Percentiles rank a stretch among this genome's conserved stretches.
Evolutionary conservation across 1,140 invertebrate species (phyloP).

Genomic region (Samia ricini): DNA sequence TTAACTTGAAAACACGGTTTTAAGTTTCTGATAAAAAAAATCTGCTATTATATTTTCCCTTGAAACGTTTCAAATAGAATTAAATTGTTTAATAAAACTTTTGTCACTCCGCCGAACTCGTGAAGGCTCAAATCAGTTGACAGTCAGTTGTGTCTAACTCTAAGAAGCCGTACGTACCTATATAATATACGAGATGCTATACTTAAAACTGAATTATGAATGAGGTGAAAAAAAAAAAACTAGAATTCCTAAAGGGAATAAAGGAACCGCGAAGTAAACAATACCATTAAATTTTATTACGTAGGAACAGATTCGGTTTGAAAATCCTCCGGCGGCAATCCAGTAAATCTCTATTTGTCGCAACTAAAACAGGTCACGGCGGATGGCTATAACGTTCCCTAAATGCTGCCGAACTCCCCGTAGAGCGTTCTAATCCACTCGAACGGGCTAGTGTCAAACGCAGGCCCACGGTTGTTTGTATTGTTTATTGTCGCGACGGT

Average conservation of each 20-base stretch:
- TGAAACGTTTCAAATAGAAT: slow-evolving; percentile 56
- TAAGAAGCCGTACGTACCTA: slow-evolving; percentile 13
- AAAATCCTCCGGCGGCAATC: slow-evolving; percentile 62
- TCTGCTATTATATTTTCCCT: too few relatives aligned
- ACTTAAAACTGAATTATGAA: neutral
- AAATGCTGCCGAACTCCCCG: slow-evolving; percentile 73
- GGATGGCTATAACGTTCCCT: slow-evolving; percentile 73
- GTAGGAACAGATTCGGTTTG: slow-evolving; percentile 49
- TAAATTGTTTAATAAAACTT: slow-evolving; percentile 63
- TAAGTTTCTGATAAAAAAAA: too few relatives aligned
- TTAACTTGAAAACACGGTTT: too few relatives aligned
- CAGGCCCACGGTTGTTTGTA: slow-evolving; percentile 73
- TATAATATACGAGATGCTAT: too few relatives aligned
- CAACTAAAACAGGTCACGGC: slow-evolving; percentile 76
- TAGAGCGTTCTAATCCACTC: slow-evolving; percentile 73
- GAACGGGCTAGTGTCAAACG: slow-evolving; percentile 75
- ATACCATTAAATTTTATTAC: slow-evolving; percentile 73
- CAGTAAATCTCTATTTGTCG: slow-evolving; percentile 76
- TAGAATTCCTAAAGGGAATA: slow-evolving; percentile 31
- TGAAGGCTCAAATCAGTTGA: slow-evolving; percentile 42
- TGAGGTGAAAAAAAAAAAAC: slow-evolving; percentile 6
- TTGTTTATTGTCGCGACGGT: slow-evolving; percentile 74
- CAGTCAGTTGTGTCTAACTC: slow-evolving; percentile 34
- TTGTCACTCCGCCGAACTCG: slow-evolving; percentile 46
- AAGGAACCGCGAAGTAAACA: slow-evolving; percentile 65